Percentiles rank a stretch among this genome's conserved stretches.
These are phyloP conservation scores for Rousettus leschenaultii DNA, from an alignment of 2,113 vertebrate species.

Conservation along the genomic window DNA sequence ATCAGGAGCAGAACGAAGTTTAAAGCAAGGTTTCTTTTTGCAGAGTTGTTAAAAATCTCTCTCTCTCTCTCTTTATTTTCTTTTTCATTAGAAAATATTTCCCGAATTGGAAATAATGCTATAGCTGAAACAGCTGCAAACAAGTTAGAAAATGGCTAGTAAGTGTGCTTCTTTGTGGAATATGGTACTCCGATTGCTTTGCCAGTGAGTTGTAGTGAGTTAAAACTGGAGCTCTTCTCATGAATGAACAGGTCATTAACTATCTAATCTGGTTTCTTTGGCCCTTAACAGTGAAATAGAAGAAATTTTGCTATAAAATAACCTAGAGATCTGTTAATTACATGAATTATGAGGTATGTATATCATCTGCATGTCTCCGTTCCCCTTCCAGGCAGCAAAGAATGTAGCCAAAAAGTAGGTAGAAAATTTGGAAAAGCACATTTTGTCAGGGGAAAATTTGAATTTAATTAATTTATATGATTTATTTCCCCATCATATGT, in stretches of 20 bases:
- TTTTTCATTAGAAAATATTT: slow-evolving; percentile 63
- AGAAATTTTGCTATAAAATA: slow-evolving; percentile 57
- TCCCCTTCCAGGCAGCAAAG: slow-evolving; percentile 68
- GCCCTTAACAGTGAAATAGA: slow-evolving; percentile 46
- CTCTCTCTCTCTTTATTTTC: slow-evolving; percentile 16
- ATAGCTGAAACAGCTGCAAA: slow-evolving; percentile 4
- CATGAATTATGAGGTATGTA: slow-evolving; percentile 72
- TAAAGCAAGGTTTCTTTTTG: slow-evolving; percentile 60
- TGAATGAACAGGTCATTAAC: neutral
- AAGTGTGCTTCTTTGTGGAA: neutral
- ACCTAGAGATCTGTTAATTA: slow-evolving; percentile 76
- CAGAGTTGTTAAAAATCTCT: slow-evolving; percentile 61
- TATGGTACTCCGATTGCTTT: neutral
- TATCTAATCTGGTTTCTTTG: slow-evolving; percentile 44
- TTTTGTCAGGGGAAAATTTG: slow-evolving; percentile 69
- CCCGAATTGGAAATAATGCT: slow-evolving; percentile 55
- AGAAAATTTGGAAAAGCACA: slow-evolving; percentile 57
- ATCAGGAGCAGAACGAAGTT: slow-evolving; percentile 54
- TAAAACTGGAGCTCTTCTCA: neutral
- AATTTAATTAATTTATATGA: slow-evolving; percentile 61
- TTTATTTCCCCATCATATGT: slow-evolving; percentile 50
- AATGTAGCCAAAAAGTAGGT: slow-evolving; percentile 58
- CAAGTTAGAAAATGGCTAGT: slow-evolving; percentile 7
- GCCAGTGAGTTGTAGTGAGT: neutral
- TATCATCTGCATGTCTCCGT: slow-evolving; percentile 76